phyloP scores from a whole-genome alignment of 1,140 invertebrate species.

The Whitmania pigra region DNA sequence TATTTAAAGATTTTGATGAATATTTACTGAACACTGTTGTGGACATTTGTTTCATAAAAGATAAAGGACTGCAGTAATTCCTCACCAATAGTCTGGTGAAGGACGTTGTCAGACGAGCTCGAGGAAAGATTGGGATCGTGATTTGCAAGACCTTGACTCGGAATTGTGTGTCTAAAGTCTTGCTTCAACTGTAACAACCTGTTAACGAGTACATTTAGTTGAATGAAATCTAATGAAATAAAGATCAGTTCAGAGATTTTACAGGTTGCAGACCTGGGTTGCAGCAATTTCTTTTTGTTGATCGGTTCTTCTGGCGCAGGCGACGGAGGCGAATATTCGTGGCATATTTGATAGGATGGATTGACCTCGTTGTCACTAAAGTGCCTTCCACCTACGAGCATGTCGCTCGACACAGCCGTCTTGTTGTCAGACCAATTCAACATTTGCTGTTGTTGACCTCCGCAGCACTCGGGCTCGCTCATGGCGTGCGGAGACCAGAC shows the following conservation, averaged over 20 bases:
- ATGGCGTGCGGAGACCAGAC: slow-evolving; percentile 26
- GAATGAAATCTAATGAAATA: background rate
- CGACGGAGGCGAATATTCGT: slow-evolving; percentile 24
- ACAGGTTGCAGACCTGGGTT: background rate
- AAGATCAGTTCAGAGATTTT: background rate
- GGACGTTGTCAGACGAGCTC: no score
- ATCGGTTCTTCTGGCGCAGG: slow-evolving; percentile 32
- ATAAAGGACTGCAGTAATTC: no score
- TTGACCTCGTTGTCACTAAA: slow-evolving; percentile 25
- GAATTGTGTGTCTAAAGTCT: no score
- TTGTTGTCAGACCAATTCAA: slow-evolving; percentile 6
- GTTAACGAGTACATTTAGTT: no score
- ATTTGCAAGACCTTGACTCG: no score
- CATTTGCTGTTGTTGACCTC: slow-evolving; percentile 21
- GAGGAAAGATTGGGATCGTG: no score
- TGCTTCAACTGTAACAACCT: no score
- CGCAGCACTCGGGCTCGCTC: slow-evolving; percentile 30
- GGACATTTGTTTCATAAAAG: no score
- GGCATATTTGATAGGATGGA: slow-evolving; percentile 20
- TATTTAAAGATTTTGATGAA: no score
- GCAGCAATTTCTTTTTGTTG: slow-evolving; percentile 24
- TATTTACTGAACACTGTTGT: no score
- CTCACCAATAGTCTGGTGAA: no score
- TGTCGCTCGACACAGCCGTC: background rate
- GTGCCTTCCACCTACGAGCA: slow-evolving; percentile 22